Conservation (phyloP, 1,140 invertebrate species). For the Euborellia annulipes region DNA sequence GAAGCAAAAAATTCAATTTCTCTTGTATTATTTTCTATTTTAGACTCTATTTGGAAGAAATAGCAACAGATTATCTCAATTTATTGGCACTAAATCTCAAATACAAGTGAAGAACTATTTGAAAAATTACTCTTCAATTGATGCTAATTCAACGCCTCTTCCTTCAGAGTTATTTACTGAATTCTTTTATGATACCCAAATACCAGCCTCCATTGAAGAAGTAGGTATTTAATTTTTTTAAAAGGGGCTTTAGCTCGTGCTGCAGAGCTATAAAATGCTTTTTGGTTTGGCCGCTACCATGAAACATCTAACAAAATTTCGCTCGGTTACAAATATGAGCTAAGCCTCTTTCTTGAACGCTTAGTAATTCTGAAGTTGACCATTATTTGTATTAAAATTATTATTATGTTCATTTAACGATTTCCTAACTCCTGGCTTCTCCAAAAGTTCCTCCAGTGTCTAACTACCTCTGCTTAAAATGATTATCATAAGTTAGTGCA, state of each 20-base stretch:
- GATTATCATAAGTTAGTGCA: neutral
- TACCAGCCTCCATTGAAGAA: slow-evolving; percentile 33
- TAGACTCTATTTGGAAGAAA: slow-evolving; percentile 47
- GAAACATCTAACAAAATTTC: neutral
- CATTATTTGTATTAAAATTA: neutral
- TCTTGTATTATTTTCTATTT: slow-evolving; percentile 1
- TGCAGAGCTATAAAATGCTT: neutral
- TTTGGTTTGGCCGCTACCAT: neutral
- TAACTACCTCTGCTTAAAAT: neutral
- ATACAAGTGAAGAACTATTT: slow-evolving; percentile 34
- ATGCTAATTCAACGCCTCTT: neutral
- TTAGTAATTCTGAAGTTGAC: neutral
- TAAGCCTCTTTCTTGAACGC: neutral
- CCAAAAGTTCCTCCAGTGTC: neutral
- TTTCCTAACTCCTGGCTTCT: neutral
- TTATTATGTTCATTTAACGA: neutral
- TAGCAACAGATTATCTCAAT: slow-evolving; percentile 40
- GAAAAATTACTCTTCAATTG: neutral
- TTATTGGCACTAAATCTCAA: slow-evolving; percentile 41
- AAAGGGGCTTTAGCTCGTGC: neutral
- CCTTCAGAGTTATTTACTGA: slow-evolving; percentile 9
- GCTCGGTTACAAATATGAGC: neutral
- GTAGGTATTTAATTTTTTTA: slow-evolving; percentile 18
- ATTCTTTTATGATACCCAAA: slow-evolving; percentile 24
- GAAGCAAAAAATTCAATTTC: neutral